Evolutionary conservation across 1,140 invertebrate genomes (phyloP), one percentile per base, ranked within the genome.

Genomic region (Matsumurasca onukii): DNA sequence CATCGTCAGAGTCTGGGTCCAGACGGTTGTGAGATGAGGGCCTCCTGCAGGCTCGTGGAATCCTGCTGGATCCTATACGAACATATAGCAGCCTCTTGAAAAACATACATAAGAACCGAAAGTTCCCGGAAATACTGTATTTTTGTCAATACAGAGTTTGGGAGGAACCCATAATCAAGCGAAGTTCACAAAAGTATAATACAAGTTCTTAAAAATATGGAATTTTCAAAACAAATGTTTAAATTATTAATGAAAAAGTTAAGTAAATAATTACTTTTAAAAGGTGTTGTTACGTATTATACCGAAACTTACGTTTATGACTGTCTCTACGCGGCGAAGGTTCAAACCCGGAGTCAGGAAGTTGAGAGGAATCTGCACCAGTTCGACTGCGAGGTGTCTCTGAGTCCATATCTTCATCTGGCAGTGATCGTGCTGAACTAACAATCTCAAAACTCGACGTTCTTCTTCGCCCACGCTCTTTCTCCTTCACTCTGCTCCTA

Each of bases 401-500:
- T 30, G 48, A 51, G 31, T 57, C 66, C 22, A 29, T 65, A 2
- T 57, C 65, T 27, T 66, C 69, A 3, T 66, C 69, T 2, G 64
- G 55, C 29, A 66, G 9, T 45, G 59, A 63, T 20, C 31, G 20
- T 3, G 59, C 29, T 63, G 59, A 31, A 31, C 59, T 63, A 3
- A 63, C 59, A 31, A 63, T 31, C 31, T 63, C 59, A 29, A 63
- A 63, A n/a, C 59, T 63, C 1, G 59, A 63, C n/a, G 49, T 17
- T 51, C 49, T 3, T 66, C 59, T 65, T 22, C 34, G 25, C 48
- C 45, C 27, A 25, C 67, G 30, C 15, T 22, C 30, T 76, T 71
- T 2, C 77, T 76, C 0, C 74, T 77, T 9, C 76, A 74, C 3
- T 67, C 77, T 20, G 77, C 71, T 5, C 74, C 70, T 39, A 25